Base-by-base conservation (phyloP, 2,888 invertebrate genomes). In the Tetramorium bicarinatum region DNA sequence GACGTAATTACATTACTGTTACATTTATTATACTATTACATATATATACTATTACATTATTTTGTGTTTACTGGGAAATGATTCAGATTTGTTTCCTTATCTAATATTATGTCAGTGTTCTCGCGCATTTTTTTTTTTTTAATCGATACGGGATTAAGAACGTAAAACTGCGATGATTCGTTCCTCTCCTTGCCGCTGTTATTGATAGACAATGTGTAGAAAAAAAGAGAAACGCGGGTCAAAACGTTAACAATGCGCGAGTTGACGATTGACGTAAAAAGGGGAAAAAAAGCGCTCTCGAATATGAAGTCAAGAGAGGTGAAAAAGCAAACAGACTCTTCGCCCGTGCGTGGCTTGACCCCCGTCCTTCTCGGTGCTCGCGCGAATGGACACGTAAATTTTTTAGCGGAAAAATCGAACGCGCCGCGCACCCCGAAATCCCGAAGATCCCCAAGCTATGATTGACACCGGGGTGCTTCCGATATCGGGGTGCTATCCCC, bases 181-280 rank as follows among this genome's bases (percentile, higher is more conserved):
- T 79, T 77, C 64, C 29, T 81, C 77, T 82, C 29, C 72, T 82
- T 84, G 74, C 77, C 47, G 56, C 38, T 74, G 82, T 83, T 67
- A 82, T 67, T 44, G 85, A 47, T 72, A 80, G 64, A n/a, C 64
- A 56, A 56, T 52, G 25, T 49, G 56, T 29, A 69, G 66, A 66
- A 59, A 54, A 25, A 56, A 61, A 75, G n/a, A 87, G 64, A 61
- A 82, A 83, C 25, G 83, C 47, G 82, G 87, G 83, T 86, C 88
- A 89, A 18, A 62, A 91, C 88, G 87, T 90, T 92, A 92, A 92
- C 92, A 92, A 93, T 90, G 92, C 89, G 87, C 90, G 92, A 92
- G 91, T 92, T 92, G 91, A 85, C 54, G 87, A 9, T 29, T 59
- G 61, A 34, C 25, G 83, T 3, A 56, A 44, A 89, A 91, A 89